Base-by-base conservation (phyloP, 2,888 invertebrate species). In the Andricus quercusramuli region DNA sequence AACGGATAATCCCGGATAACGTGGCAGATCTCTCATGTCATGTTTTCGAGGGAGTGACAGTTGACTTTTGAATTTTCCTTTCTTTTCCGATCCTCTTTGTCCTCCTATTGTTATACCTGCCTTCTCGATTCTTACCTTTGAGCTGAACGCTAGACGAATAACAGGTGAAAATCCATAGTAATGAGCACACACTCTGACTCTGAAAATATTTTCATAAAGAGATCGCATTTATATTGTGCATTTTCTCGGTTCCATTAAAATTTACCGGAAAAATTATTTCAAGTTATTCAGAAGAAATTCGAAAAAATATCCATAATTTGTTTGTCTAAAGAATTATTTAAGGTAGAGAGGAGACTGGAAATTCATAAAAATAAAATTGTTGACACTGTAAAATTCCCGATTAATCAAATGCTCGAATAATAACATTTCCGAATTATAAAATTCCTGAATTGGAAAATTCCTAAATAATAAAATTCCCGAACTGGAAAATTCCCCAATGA, bases 1-100 rank as follows among this genome's bases (percentile, higher is more conserved):
- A 70, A 51, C 51, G 70, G 70, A 70, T 70, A 70, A 70, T 70
- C 70, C 70, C 70, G 51, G 51, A 70, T 70, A 70, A 70, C 70
- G 70, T 47, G 70, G 47, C 51, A 51, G 70, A 70, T 70, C 51
- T 51, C 51, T 70, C 70, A 51, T 70, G 70, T 70, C 70, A 70
- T 70, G 51, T 70, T 70, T 70, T 70, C 25, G 51, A 70, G 70
- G 51, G 70, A 70, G 70, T 70, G 70, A 70, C 70, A 70, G 70
- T 70, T 70, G 70, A 70, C 70, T 70, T 70, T 70, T 70, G 70
- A 70, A 51, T 70, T 70, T 70, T 70, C 70, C 70, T 51, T 70
- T 70, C 70, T 70, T 29, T 70, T 25, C 29, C 20, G 47, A 51
- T 70, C 51, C 29, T 70, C 70, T 51, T 70, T 70, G 70, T 70